Conservation (phyloP, 1,140 invertebrate species). For the Galleria mellonella region DNA sequence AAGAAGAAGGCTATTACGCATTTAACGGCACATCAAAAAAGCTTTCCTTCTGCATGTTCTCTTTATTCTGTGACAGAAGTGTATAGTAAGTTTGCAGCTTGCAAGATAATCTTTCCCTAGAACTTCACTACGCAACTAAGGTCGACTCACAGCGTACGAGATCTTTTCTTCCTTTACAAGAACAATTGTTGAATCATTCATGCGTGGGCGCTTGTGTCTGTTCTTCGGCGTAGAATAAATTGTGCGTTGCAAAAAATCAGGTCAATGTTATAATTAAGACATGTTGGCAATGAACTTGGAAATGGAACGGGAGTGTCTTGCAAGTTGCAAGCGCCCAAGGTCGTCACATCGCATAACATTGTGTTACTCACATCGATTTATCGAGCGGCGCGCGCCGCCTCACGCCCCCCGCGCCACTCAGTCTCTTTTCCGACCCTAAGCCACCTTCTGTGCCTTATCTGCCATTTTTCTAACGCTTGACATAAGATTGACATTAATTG, state of each 20-base stretch:
- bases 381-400: constrained; percentile 64
- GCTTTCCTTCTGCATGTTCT: too few species aligned
- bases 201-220: not conserved
- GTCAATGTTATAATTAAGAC: constrained; percentile 2
- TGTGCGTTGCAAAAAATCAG: not conserved
- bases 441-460: constrained; percentile 28
- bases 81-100: too few species aligned
- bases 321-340: constrained; percentile 61
- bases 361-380: constrained; percentile 68
- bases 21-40: too few species aligned
- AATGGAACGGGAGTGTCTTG: constrained; percentile 62
- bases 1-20: too few species aligned
- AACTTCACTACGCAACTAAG: too few species aligned
- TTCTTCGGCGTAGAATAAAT: too few species aligned
- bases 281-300: constrained; percentile 65
- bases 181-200: not conserved
- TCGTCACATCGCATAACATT: constrained; percentile 55
- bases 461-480: constrained; percentile 24
- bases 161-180: too few species aligned
- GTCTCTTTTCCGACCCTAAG: constrained; percentile 18
- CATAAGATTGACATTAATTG: constrained; percentile 7
- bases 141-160: too few species aligned
- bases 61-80: too few species aligned
- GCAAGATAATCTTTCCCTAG: too few species aligned
- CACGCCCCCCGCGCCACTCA: constrained; percentile 23